Conservation (phyloP, 92 coral and sea anemone species). For the Zoanthus solanderi region DNA sequence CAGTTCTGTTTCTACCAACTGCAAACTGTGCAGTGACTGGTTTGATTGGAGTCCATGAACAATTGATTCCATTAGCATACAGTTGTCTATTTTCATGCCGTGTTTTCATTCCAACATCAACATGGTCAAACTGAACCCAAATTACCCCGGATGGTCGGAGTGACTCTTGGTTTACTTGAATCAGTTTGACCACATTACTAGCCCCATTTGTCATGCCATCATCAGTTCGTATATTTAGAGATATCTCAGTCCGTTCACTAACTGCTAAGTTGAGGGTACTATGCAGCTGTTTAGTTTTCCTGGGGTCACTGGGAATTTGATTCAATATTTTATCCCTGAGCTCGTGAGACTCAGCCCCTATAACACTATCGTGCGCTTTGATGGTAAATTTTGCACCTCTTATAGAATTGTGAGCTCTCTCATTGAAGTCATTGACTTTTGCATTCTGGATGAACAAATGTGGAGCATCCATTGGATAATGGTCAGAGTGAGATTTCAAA, state of each 20-base stretch:
- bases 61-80: constrained; percentile 3
- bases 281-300: constrained; percentile 68
- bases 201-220: neutral
- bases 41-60: neutral
- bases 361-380: constrained; percentile 64
- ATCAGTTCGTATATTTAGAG: constrained; percentile 45
- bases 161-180: constrained; percentile 4
- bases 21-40: constrained; percentile 4
- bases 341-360: constrained; percentile 63
- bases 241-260: constrained; percentile 67
- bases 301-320: constrained; percentile 68
- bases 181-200: constrained; percentile 1
- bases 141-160: constrained; percentile 10
- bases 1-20: constrained; percentile 7
- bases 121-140: constrained; percentile 9
- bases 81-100: constrained; percentile 8
- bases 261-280: constrained; percentile 60
- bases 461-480: constrained; percentile 57
- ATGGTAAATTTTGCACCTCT: constrained; percentile 54
- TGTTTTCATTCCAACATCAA: constrained; percentile 6
- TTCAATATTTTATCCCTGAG: constrained; percentile 66
- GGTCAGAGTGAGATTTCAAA: constrained; percentile 16
- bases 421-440: constrained; percentile 60
- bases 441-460: constrained; percentile 62
- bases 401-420: constrained; percentile 56